Base-by-base conservation (phyloP, 2,113 vertebrate species). In the Sterna hirundo region DNA sequence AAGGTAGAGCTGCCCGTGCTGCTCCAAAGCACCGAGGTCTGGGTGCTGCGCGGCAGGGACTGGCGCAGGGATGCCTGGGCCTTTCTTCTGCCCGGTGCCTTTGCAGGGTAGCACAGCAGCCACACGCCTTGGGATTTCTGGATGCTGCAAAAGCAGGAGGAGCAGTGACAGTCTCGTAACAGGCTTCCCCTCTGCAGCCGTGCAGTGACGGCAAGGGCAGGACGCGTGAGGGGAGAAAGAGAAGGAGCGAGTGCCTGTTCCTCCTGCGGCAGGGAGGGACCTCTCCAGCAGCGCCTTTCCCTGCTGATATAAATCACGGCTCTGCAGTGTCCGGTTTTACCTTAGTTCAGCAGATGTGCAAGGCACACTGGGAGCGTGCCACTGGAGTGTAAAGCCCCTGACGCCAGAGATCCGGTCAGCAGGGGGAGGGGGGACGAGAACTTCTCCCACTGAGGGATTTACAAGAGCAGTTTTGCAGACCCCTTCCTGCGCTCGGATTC, bases 331-430 rank as follows among this genome's bases (percentile, higher is more conserved):
- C 96, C 55, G 0, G 54, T 93, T 96, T 96, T 94, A 42, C 92
- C 92, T 93, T 86, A 51, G 93, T 83, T 96, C 96, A 96, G 94
- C 96, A 96, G 90, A 91, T 88, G 87, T 96, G 93, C 87, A 58
- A 83, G 93, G 94, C 94, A 94, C 64, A 60, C 40, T 47, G 32
- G 90, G 92, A 93, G 15, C 1, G 0, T 36, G 66, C 66, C 58
- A 15, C 93, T 75, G 86, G 80, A 88, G 88, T 65, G 85, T 44
- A 86, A 52, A 85, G 69, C 77, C 78, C 84, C 29, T 13, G 85
- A 54, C 1, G n/a, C 81, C 26, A 55, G 23, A 66, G 74, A 84
- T 38, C 55, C 64, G 61, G 51, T 44, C 19, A 61, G 91, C 69
- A 76, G 66, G 57, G 65, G 66, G 72, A 58, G 70, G 93, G 57